Conservation (phyloP, 2,113 vertebrate species). For the Clinocottus analis region DNA sequence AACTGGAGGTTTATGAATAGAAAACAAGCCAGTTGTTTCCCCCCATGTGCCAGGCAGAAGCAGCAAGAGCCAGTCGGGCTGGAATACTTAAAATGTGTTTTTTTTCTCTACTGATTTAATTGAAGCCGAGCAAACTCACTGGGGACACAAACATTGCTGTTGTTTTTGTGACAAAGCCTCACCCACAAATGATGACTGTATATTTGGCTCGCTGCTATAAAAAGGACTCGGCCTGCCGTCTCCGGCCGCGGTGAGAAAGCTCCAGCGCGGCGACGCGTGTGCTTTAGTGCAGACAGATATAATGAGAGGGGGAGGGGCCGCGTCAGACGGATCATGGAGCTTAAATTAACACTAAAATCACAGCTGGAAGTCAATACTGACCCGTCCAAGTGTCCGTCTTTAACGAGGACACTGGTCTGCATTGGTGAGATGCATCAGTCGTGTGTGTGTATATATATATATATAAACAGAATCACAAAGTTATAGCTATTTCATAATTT, state of each 20-base stretch:
- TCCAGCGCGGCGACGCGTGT: conserved; percentile 1
- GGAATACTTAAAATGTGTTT: conserved; percentile 33
- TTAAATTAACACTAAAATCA: neutral
- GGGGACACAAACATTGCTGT: conserved; percentile 37
- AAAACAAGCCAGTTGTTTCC: conserved; percentile 1
- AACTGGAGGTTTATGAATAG: conserved; percentile 49
- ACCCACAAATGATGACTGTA: conserved; percentile 52
- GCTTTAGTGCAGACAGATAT: conserved; percentile 14
- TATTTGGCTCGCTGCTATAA: conserved; percentile 25
- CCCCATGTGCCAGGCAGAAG: conserved; percentile 31
- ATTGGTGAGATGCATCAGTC: neutral
- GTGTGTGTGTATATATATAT: neutral
- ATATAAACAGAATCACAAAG: too few relatives aligned
- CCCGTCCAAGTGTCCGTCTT: neutral
- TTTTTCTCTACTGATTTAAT: conserved; percentile 49
- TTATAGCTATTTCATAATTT: too few relatives aligned
- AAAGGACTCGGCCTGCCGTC: neutral
- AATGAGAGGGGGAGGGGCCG: neutral
- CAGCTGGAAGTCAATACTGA: conserved; percentile 13
- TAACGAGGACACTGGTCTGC: neutral
- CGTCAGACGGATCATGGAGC: neutral
- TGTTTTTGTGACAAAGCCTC: conserved; percentile 47
- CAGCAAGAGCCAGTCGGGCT: conserved; percentile 2
- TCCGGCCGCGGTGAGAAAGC: neutral
- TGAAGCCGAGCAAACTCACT: conserved; percentile 46